Percentiles rank a stretch among this genome's conserved stretches.
Conservation (phyloP, 2,113 vertebrate genomes). For the Psittacus erithacus region DNA sequence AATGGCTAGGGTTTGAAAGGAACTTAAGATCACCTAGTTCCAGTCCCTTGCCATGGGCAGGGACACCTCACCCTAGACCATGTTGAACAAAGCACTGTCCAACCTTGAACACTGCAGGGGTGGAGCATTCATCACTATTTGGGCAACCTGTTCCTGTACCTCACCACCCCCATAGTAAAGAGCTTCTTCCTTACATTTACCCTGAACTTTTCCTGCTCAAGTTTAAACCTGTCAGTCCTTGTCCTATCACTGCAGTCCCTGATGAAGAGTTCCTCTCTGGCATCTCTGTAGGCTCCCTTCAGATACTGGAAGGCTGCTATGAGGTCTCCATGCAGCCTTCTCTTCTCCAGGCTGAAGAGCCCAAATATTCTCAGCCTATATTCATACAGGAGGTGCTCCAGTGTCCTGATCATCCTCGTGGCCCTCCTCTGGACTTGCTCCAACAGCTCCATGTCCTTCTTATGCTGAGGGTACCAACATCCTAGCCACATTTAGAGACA, state of each 20-base stretch:
- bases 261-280: background rate
- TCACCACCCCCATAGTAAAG: background rate
- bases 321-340: background rate
- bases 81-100: background rate
- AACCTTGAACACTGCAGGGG: background rate
- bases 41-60: too few relatives aligned
- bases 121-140: background rate
- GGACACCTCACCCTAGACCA: background rate
- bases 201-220: background rate
- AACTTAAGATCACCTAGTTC: background rate
- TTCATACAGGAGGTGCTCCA: background rate
- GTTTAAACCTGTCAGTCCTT: background rate
- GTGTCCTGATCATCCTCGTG: background rate
- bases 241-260: background rate
- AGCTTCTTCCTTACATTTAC: background rate
- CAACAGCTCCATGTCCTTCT: background rate
- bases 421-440: background rate
- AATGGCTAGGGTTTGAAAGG: background rate
- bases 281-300: background rate
- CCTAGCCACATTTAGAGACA: background rate
- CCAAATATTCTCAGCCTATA: background rate
- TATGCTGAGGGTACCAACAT: background rate
- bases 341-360: background rate
- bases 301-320: background rate
- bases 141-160: background rate